Percentiles rank a stretch among this genome's conserved stretches.
Evolutionary conservation across 2,888 invertebrate species (phyloP).

Genomic region (Microplitis deprimator): DNA sequence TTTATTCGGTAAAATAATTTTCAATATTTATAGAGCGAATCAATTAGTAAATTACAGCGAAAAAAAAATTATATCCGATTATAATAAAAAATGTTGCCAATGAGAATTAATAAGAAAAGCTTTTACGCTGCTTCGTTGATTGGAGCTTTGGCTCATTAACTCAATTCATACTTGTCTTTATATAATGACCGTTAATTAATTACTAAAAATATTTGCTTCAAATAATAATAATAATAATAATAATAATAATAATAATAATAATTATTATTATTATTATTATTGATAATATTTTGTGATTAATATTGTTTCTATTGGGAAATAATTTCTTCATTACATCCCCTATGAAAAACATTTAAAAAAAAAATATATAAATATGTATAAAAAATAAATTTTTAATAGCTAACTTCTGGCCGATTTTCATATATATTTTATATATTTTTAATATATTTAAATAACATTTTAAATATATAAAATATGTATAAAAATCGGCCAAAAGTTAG

Average conservation of each 20-base stretch:
- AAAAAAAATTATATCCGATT: background rate
- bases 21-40: background rate
- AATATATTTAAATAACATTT: too few relatives aligned
- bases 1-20: background rate
- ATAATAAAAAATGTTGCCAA: background rate
- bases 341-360: too few relatives aligned
- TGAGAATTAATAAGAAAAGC: background rate
- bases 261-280: background rate
- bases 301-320: too few relatives aligned
- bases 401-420: too few relatives aligned
- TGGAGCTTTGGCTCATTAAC: constrained; percentile 56
- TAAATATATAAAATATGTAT: too few relatives aligned
- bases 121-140: constrained; percentile 48
- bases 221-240: background rate
- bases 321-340: too few relatives aligned
- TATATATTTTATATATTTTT: too few relatives aligned
- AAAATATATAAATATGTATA: too few relatives aligned
- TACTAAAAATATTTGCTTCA: background rate
- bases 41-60: background rate
- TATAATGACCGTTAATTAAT: constrained; percentile 24
- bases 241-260: background rate
- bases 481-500: too few relatives aligned
- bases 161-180: constrained; percentile 19
- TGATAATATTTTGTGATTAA: too few relatives aligned
- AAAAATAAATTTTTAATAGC: too few relatives aligned